Evolutionary conservation across 2,888 invertebrate species (phyloP).

Genomic region (Elmis aenea): DNA sequence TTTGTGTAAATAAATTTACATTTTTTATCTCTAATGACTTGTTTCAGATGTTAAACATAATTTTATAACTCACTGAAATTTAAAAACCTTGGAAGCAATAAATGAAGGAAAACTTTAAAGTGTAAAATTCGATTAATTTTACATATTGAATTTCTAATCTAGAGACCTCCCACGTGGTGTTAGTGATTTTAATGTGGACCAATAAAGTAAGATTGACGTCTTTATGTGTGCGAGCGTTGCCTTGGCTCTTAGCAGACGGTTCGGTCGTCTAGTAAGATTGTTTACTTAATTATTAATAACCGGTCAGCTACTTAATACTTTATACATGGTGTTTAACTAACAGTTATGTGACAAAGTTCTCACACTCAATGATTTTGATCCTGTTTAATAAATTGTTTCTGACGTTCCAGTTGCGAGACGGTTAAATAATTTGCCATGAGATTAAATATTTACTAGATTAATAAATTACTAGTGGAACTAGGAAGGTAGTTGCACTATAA

Average conservation of each 20-base stretch:
- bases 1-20: no score
- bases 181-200: constrained; percentile 27
- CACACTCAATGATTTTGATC: constrained; percentile 25
- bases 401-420: constrained; percentile 16
- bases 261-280: constrained; percentile 10
- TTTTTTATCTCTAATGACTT: no score
- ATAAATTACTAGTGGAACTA: no score
- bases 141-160: constrained; percentile 43
- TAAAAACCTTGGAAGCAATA: no score
- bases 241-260: constrained; percentile 1
- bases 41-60: no score
- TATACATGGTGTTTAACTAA: constrained; percentile 30
- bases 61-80: no score
- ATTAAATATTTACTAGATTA: no score
- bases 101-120: no score
- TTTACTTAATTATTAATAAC: constrained; percentile 20
- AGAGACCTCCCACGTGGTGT: constrained; percentile 41
- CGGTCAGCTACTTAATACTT: constrained; percentile 32
- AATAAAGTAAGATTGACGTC: constrained; percentile 14
- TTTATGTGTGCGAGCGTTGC: constrained; percentile 1
- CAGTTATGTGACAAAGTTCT: constrained; percentile 34
- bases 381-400: constrained; percentile 16
- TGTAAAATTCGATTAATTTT: constrained; percentile 46
- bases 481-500: no score
- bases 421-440: no score